Conservation (phyloP, 1,140 invertebrate species). For the Babylonia areolata region DNA sequence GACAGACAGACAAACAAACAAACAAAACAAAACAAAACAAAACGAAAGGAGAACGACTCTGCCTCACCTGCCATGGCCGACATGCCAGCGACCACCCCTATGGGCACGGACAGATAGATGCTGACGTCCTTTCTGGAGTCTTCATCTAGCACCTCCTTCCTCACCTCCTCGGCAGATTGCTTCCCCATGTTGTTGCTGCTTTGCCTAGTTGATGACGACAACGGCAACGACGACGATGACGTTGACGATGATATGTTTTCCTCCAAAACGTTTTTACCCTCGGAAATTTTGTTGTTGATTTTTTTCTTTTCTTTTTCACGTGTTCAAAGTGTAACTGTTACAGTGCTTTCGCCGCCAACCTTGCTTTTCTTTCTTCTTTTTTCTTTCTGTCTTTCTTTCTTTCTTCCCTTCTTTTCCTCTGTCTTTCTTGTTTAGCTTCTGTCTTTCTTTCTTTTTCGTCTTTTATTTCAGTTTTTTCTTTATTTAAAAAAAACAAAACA, state of each 20-base stretch:
- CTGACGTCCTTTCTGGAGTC: constrained; percentile 26
- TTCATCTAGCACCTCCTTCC: constrained; percentile 21
- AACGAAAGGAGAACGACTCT: neutral
- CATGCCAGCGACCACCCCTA: neutral
- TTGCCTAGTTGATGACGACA: too few species aligned
- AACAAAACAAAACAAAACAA: neutral
- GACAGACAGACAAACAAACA: neutral
- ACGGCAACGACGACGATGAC: too few species aligned
- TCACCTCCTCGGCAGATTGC: constrained; percentile 19
- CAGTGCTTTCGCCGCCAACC: too few species aligned
- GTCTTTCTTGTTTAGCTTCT: neutral
- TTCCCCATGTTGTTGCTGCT: constrained; percentile 29
- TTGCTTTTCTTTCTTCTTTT: neutral
- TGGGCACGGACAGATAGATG: neutral
- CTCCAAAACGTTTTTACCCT: too few species aligned
- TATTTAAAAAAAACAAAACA: too few species aligned
- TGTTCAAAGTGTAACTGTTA: too few species aligned
- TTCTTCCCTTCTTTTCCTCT: neutral
- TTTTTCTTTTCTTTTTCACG: too few species aligned
- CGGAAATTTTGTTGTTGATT: too few species aligned
- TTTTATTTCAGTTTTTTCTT: neutral
- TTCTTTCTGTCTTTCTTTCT: neutral
- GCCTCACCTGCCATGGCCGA: neutral
- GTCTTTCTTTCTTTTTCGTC: neutral
- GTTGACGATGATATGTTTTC: too few species aligned